A percentile compares a stretch with the other conserved stretches of the same genome.
These are phyloP conservation scores for Australoheros facetus DNA, from an alignment of 2,797 vertebrate species.

Conservation along the genomic window DNA sequence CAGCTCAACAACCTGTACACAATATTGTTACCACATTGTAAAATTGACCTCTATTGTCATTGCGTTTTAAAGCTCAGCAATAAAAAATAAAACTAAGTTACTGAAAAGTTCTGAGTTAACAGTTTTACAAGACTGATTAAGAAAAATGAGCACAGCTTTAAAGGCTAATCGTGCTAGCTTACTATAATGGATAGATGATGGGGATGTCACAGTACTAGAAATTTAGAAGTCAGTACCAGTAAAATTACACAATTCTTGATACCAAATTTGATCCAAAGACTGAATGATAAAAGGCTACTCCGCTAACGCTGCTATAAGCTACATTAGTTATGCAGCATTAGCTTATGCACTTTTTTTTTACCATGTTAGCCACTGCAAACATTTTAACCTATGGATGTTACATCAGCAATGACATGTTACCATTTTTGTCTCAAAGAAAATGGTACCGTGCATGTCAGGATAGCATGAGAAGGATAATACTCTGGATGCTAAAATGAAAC, in stretches of 20 bases:
- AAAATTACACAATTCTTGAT: not conserved
- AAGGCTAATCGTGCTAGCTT: too few species aligned
- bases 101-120: too few species aligned
- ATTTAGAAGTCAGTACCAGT: not conserved
- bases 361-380: not conserved
- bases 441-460: not conserved
- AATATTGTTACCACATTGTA: not conserved
- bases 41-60: not conserved
- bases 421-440: not conserved
- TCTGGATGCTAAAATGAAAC: not conserved
- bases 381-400: not conserved
- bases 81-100: too few species aligned
- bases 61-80: not conserved
- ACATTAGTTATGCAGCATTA: not conserved
- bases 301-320: not conserved
- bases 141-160: too few species aligned
- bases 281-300: not conserved
- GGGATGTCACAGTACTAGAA: not conserved
- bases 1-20: not conserved
- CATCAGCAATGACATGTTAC: not conserved
- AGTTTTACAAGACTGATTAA: too few species aligned
- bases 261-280: not conserved
- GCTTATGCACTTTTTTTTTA: not conserved
- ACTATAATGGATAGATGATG: too few species aligned
- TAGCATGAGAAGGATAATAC: not conserved